Evolutionary conservation across 2,888 invertebrate genomes (phyloP).

Genomic region (Stenoptilia bipunctidactyla): DNA sequence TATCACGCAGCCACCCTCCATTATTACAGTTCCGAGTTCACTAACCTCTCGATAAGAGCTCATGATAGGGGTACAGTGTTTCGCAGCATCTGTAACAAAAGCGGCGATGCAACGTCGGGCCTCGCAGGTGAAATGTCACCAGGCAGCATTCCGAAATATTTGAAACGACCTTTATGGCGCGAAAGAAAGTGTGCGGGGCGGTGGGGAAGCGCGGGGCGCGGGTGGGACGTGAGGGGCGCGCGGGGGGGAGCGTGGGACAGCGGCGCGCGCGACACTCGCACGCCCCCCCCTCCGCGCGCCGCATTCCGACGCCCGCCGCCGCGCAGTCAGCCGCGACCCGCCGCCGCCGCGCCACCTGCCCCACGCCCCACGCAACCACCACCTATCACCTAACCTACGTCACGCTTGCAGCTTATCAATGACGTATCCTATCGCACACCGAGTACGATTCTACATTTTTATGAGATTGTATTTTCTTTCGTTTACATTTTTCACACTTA

Average conservation of each 20-base stretch:
- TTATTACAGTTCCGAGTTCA: neutral
- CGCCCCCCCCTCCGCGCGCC: slow-evolving; percentile 58
- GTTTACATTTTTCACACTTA: too few species aligned
- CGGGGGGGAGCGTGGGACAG: slow-evolving; percentile 65
- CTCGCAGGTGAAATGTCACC: slow-evolving; percentile 67
- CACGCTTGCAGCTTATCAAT: too few species aligned
- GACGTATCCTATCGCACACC: too few species aligned
- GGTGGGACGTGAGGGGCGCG: slow-evolving; percentile 58
- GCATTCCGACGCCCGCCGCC: slow-evolving; percentile 47
- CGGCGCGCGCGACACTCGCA: slow-evolving; percentile 71
- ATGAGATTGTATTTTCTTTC: too few species aligned
- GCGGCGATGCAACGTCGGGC: slow-evolving; percentile 19
- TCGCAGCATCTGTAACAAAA: too few species aligned
- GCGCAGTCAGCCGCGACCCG: slow-evolving; percentile 17
- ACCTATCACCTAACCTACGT: too few species aligned
- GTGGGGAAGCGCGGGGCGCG: slow-evolving; percentile 33
- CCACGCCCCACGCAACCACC: neutral
- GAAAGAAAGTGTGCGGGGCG: slow-evolving; percentile 72
- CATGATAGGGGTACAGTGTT: too few species aligned
- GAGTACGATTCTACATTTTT: too few species aligned
- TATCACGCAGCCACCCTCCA: neutral
- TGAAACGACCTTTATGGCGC: slow-evolving; percentile 72
- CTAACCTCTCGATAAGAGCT: too few species aligned
- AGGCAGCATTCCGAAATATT: slow-evolving; percentile 70
- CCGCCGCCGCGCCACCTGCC: slow-evolving; percentile 5